Conservation (phyloP, 2,888 invertebrate genomes). For the Leucophenga montana region DNA sequence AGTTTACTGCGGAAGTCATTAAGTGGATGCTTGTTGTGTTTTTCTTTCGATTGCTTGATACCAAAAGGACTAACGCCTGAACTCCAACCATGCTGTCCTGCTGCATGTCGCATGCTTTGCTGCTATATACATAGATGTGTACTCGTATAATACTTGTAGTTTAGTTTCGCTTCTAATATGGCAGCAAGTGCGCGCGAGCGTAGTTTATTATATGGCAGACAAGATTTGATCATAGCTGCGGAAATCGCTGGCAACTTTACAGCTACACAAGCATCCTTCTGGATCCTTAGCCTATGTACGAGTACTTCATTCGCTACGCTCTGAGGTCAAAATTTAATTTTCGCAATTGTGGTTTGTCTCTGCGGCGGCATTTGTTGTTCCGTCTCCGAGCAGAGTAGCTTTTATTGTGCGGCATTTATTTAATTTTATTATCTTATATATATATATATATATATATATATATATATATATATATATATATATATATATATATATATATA, state of each 20-base stretch:
- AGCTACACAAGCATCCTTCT: not conserved
- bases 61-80: too few relatives aligned
- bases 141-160: not conserved
- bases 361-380: constrained; percentile 8
- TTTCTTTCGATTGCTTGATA: too few relatives aligned
- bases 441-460: too few relatives aligned
- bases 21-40: constrained; percentile 47
- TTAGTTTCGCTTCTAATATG: not conserved
- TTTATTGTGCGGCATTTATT: constrained; percentile 2
- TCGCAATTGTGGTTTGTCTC: constrained; percentile 18
- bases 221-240: constrained; percentile 26
- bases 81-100: not conserved
- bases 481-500: too few relatives aligned
- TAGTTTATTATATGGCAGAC: constrained; percentile 23
- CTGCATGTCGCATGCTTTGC: not conserved
- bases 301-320: not conserved
- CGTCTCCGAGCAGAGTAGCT: not conserved
- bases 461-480: too few relatives aligned
- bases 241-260: not conserved
- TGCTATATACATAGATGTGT: not conserved
- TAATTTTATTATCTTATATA: not conserved
- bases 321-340: not conserved
- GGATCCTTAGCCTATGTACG: not conserved
- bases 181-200: not conserved
- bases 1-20: constrained; percentile 63